Evolutionary conservation across 2,888 invertebrate genomes (phyloP).

Genomic region (Drosophila acutilabella): DNA sequence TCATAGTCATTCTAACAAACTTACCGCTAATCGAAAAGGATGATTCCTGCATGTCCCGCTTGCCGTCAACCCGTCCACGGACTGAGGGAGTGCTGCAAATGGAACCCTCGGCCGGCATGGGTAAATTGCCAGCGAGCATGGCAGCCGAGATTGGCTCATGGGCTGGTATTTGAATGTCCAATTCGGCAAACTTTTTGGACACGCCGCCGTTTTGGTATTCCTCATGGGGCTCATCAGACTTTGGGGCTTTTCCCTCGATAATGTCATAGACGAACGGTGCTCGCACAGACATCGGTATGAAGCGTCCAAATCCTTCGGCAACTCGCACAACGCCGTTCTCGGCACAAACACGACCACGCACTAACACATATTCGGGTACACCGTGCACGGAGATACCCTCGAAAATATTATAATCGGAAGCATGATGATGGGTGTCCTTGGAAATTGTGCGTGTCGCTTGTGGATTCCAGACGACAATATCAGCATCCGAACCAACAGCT

Average conservation of each 20-base stretch:
- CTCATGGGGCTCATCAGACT: constrained; percentile 51
- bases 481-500: constrained; percentile 96
- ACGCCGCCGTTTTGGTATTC: constrained; percentile 62
- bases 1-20: too few relatives aligned
- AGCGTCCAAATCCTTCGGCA: constrained; percentile 95
- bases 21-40: constrained; percentile 96
- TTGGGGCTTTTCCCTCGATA: constrained; percentile 76
- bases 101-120: constrained; percentile 85
- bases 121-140: constrained; percentile 64
- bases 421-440: constrained; percentile 95
- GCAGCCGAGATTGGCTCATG: constrained; percentile 76
- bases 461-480: constrained; percentile 98
- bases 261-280: constrained; percentile 91
- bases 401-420: constrained; percentile 98
- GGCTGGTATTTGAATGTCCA: constrained; percentile 83
- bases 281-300: constrained; percentile 91
- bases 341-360: constrained; percentile 95
- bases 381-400: constrained; percentile 98
- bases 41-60: constrained; percentile 94
- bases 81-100: constrained; percentile 85
- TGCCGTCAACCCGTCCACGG: constrained; percentile 90
- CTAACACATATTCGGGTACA: constrained; percentile 96
- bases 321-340: constrained; percentile 95
- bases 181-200: constrained; percentile 76
- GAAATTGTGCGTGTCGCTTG: constrained; percentile 93